Evolutionary conservation across 2,888 invertebrate species (phyloP).

Genomic region (Eulithis prunata): DNA sequence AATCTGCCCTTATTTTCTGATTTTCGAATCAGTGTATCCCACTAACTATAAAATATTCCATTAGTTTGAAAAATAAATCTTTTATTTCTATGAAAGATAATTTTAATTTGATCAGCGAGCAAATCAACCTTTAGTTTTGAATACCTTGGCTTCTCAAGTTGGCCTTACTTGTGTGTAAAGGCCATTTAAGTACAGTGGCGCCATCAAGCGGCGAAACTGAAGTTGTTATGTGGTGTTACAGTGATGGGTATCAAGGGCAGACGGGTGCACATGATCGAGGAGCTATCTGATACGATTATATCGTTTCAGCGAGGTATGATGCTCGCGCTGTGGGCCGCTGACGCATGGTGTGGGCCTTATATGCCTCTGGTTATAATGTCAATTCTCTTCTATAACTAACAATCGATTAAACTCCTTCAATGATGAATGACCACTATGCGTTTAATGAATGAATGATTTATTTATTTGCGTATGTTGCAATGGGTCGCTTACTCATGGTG

Average conservation of each 20-base stretch:
- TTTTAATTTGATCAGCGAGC: no score
- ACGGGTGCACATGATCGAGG: conserved; percentile 99
- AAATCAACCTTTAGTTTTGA: background rate
- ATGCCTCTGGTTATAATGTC: conserved; percentile 13
- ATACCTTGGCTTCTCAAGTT: background rate
- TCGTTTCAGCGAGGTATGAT: conserved; percentile 99
- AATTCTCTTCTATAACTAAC: background rate
- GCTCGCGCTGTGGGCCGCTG: conserved; percentile 65
- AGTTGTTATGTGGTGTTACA: conserved; percentile 85
- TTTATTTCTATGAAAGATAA: no score
- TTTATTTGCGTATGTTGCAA: background rate
- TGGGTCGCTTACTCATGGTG: conserved; percentile 10
- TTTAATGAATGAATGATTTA: no score
- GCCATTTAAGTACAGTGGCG: conserved; percentile 25
- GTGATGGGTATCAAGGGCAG: conserved; percentile 99
- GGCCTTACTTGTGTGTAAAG: conserved; percentile 18
- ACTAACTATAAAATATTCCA: no score
- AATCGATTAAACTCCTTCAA: background rate
- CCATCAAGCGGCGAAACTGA: conserved; percentile 52
- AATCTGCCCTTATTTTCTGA: no score
- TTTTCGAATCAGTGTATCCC: background rate
- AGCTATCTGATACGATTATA: conserved; percentile 98
- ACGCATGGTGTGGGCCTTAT: conserved; percentile 72
- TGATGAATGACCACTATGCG: background rate
- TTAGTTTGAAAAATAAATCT: no score